Conservation (phyloP, 2,113 vertebrate genomes). For the Chroicocephalus ridibundus region DNA sequence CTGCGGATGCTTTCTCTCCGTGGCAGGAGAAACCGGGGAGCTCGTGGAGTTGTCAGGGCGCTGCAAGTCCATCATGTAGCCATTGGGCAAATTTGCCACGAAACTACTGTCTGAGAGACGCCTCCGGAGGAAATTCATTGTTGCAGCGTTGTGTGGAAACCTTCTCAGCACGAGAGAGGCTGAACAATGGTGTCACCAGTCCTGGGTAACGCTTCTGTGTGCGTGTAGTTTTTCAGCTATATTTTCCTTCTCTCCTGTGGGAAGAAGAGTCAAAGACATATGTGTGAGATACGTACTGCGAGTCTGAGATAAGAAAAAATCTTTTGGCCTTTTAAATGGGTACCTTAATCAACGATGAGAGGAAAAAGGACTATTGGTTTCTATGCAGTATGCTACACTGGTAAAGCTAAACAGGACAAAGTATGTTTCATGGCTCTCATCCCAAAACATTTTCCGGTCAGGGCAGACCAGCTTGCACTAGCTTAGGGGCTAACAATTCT, state of each 20-base stretch:
- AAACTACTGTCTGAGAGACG: slow-evolving; percentile 98
- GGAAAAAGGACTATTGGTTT: not conserved
- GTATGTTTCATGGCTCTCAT: not conserved
- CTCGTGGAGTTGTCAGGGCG: slow-evolving; percentile 84
- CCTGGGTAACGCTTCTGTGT: not conserved
- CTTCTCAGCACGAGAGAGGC: not conserved
- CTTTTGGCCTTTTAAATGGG: not conserved
- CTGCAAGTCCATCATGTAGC: slow-evolving; percentile 96
- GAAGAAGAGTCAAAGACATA: not conserved
- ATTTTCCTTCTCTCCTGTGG: slow-evolving; percentile 1
- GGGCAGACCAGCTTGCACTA: not conserved
- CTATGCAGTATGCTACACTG: not conserved
- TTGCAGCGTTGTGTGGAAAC: not conserved
- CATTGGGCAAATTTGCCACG: slow-evolving; percentile 93
- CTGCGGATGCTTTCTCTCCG: slow-evolving; percentile 79
- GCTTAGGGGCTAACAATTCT: not conserved
- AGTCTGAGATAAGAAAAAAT: not conserved
- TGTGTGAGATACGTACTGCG: not conserved
- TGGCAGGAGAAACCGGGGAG: slow-evolving; percentile 84
- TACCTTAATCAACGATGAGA: not conserved
- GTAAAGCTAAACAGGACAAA: not conserved
- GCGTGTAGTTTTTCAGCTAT: not conserved
- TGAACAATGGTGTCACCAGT: not conserved
- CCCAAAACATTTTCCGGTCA: not conserved
- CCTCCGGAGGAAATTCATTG: slow-evolving; percentile 95